Conservation (phyloP, 2,888 invertebrate species). For the Acrocyrtus sp. region DNA sequence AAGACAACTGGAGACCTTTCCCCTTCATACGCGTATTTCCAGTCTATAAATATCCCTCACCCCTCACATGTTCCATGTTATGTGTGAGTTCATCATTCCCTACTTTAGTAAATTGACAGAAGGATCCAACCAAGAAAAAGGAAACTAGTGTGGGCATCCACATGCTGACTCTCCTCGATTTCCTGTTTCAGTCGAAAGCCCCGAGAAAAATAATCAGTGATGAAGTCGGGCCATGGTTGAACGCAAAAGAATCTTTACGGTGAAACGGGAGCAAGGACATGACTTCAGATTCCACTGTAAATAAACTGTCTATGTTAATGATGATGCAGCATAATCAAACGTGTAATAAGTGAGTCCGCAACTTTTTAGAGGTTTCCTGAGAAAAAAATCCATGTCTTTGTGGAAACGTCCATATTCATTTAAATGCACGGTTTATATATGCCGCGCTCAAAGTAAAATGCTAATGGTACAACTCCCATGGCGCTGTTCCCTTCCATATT, state of each 20-base stretch:
- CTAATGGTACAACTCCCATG: too few relatives aligned
- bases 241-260: too few relatives aligned
- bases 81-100: too few relatives aligned
- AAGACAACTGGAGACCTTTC: constrained; percentile 40
- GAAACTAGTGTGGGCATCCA: too few relatives aligned
- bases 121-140: too few relatives aligned
- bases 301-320: too few relatives aligned
- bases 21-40: constrained; percentile 24
- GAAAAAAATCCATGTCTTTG: constrained; percentile 1
- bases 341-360: constrained; percentile 36
- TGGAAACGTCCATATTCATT: constrained; percentile 27
- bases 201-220: too few relatives aligned
- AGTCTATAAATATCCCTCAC: constrained; percentile 8
- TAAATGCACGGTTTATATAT: constrained; percentile 5
- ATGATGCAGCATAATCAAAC: constrained; percentile 49
- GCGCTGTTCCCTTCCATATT: not conserved
- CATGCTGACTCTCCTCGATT: too few relatives aligned
- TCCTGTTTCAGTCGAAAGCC: too few relatives aligned
- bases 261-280: too few relatives aligned
- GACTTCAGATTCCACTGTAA: too few relatives aligned
- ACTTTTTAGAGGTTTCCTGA: constrained; percentile 26
- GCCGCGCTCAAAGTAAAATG: not conserved
- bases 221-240: too few relatives aligned
- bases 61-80: not conserved
- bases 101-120: constrained; percentile 47